These are phyloP conservation scores for Podocnemis expansa DNA, from an alignment of 2,113 vertebrate genomes.

Conservation along the genomic window DNA sequence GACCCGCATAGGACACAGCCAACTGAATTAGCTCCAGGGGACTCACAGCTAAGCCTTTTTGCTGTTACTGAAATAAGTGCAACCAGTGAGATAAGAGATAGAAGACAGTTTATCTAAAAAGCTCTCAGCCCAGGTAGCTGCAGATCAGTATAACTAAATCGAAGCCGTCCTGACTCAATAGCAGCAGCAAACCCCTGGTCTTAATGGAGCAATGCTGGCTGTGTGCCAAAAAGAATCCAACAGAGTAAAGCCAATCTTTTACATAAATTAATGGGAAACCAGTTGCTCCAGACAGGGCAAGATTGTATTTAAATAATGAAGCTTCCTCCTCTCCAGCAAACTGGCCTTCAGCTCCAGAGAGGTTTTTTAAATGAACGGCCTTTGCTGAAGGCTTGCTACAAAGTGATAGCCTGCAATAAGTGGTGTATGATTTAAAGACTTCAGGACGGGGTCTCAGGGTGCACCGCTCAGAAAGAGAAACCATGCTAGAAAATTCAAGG, in stretches of 20 bases:
- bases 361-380: background rate
- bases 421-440: background rate
- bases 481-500: background rate
- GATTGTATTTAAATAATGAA: background rate
- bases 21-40: background rate
- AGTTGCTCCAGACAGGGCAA: background rate
- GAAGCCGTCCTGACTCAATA: background rate
- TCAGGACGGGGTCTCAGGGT: background rate
- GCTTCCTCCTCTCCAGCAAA: background rate
- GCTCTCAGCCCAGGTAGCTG: background rate
- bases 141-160: background rate
- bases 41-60: background rate
- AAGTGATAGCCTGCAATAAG: background rate
- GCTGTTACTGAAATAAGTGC: background rate
- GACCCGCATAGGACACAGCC: background rate
- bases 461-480: background rate
- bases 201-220: background rate
- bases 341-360: background rate
- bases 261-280: background rate
- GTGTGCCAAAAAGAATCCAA: background rate
- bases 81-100: background rate
- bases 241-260: background rate
- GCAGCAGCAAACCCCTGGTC: background rate
- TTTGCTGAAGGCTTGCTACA: background rate
- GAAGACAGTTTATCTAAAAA: background rate